These are phyloP conservation scores for Smutsia gigantea DNA, from an alignment of 2,797 vertebrate species.

Conservation along the genomic window DNA sequence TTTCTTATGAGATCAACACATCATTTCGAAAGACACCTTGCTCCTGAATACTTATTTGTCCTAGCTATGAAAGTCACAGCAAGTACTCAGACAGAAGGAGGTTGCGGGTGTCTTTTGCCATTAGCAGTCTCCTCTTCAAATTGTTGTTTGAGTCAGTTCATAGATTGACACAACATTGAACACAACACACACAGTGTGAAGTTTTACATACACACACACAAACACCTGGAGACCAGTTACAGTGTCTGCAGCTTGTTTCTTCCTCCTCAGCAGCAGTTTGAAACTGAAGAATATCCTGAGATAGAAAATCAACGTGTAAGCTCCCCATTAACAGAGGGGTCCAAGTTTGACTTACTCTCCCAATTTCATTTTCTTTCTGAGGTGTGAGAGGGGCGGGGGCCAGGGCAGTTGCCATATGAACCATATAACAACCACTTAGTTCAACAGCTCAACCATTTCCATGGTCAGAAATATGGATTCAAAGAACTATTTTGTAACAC, in stretches of 20 bases:
- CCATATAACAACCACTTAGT: not conserved
- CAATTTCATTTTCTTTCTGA: constrained; percentile 15
- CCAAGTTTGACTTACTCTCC: constrained; percentile 49
- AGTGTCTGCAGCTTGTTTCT: constrained; percentile 73
- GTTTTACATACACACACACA: constrained; percentile 49
- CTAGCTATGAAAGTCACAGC: constrained; percentile 82
- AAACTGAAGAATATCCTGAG: constrained; percentile 84
- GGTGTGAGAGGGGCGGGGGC: not conserved
- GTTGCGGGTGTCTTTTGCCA: constrained; percentile 63
- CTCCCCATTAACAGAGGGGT: constrained; percentile 24
- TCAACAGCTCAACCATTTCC: constrained; percentile 40
- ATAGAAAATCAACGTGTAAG: constrained; percentile 60
- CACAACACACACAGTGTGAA: constrained; percentile 74
- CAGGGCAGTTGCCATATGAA: not conserved
- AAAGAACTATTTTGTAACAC: not conserved
- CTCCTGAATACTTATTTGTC: constrained; percentile 76
- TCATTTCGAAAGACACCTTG: constrained; percentile 77
- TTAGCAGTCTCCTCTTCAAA: constrained; percentile 69
- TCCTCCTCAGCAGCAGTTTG: constrained; percentile 81
- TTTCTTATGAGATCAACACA: constrained; percentile 80
- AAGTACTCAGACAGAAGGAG: constrained; percentile 81
- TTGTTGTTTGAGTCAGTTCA: constrained; percentile 80
- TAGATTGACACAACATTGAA: constrained; percentile 73
- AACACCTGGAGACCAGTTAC: constrained; percentile 71
- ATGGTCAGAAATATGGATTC: constrained; percentile 49